Evolutionary conservation across 23 tunicate genomes (phyloP), one percentile per base, ranked within the genome.

Genomic region (Ciona savignyi): DNA sequence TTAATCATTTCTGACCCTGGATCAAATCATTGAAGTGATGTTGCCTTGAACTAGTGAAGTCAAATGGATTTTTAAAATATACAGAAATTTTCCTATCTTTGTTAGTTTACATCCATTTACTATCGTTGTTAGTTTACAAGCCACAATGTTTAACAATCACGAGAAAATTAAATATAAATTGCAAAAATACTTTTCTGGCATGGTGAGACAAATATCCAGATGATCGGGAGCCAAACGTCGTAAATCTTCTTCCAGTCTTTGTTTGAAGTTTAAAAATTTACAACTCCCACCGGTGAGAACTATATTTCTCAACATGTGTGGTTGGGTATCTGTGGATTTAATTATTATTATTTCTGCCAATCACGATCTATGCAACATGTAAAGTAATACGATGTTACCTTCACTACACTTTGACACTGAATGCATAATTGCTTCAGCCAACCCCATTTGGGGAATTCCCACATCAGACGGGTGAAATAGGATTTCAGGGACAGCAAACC

Each of bases 401-500:
- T 2, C 15, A 95, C 88, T 85, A 61, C 93, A 88, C 67, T 80
- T 86, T n/a, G 63, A 60, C n/a, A 95, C 69, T 48, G 98, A 77
- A 30, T 80, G 75, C 23, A 85, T 20, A 1, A 95, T 82, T 20
- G 93, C 99, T 81, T 95, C 99, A 0, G 83, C 83, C 1, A 95
- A 56, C 32, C 99, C 99, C 86, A 81, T 80, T 64, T 84, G 92
- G 21, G 87, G 73, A n/a, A 88, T 84, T 35, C 87, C 88, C 20
- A 83, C 81, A 67, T 95, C 99, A 4, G 87, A 81, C 1, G 99
- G 99, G 35, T 88, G 83, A 65, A 95, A 88, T 3, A 95, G 60
- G 4, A 95, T 80, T 71, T 95, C 99, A 2, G 99, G 99, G 0
- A 95, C 93, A 56, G 80, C 42, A 25, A 95, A 82, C 35, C 99